Percentiles rank a stretch among this genome's conserved stretches.
phyloP scores from a whole-genome alignment of 2,888 invertebrate genomes.

The Ferrisia virgata region DNA sequence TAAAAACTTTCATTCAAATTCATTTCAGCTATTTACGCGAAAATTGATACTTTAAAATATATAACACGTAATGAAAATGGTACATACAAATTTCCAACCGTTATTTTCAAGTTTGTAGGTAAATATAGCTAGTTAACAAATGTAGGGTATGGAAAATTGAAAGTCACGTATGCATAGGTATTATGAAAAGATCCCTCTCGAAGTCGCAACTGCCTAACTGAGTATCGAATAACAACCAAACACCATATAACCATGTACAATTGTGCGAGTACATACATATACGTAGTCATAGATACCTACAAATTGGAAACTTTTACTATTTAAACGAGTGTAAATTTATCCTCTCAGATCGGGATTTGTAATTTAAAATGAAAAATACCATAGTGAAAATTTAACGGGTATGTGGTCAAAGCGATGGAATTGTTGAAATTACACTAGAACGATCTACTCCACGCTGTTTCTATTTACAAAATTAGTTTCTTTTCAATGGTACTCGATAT shows the following conservation, averaged over 20 bases:
- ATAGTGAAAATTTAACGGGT: not conserved
- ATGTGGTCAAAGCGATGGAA: not conserved
- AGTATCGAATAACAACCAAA: not conserved
- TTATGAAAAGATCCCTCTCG: not conserved
- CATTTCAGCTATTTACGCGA: no score
- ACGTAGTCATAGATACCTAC: not conserved
- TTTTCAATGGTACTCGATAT: not conserved
- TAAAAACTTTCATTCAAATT: not conserved
- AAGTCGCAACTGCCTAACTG: not conserved
- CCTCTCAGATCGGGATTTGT: not conserved
- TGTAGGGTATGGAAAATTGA: no score
- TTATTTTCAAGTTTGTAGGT: not conserved
- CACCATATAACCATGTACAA: not conserved
- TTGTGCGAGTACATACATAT: no score
- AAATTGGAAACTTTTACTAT: not conserved
- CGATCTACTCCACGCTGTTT: not conserved
- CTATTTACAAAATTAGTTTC: not conserved
- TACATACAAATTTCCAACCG: not conserved
- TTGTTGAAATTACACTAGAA: not conserved
- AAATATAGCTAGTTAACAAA: no score
- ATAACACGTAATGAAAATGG: not conserved
- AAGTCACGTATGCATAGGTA: not conserved
- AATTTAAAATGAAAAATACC: conserved; percentile 4
- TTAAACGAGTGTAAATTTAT: conserved; percentile 5
- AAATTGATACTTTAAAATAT: no score